These are phyloP conservation scores for Brachymystax lenok DNA, from an alignment of 2,797 vertebrate genomes.

Conservation along the genomic window DNA sequence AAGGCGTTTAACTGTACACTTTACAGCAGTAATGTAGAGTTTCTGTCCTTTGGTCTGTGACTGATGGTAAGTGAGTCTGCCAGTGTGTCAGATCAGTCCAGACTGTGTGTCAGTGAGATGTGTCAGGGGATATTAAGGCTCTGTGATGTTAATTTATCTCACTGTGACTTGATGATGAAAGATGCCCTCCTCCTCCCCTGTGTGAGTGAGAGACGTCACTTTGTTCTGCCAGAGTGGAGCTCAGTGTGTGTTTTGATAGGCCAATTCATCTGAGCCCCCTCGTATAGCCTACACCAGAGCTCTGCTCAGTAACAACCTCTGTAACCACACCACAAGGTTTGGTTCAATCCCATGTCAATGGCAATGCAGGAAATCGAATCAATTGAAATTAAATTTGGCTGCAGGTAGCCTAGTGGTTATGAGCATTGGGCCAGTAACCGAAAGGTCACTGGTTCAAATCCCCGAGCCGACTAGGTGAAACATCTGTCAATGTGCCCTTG, in stretches of 20 bases:
- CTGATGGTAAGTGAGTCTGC: conserved; percentile 21
- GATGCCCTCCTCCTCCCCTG: conserved; percentile 25
- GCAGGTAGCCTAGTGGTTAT: no score
- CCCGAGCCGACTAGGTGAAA: no score
- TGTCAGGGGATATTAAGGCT: conserved; percentile 27
- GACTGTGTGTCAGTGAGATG: conserved; percentile 14
- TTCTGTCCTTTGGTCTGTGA: conserved; percentile 3
- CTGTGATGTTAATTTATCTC: conserved; percentile 44
- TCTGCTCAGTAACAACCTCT: conserved; percentile 23
- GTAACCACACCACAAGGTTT: conserved; percentile 5
- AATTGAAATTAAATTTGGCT: conserved; percentile 3
- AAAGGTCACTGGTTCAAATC: no score
- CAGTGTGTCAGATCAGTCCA: conserved; percentile 7
- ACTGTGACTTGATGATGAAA: conserved; percentile 48
- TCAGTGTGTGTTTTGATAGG: conserved; percentile 30
- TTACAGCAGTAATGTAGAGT: not conserved
- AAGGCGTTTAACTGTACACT: not conserved
- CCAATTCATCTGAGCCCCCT: conserved; percentile 36
- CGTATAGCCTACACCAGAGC: conserved; percentile 12
- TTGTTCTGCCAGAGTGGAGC: conserved; percentile 33
- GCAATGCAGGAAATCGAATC: conserved; percentile 13
- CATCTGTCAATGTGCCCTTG: no score
- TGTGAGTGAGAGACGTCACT: conserved; percentile 32
- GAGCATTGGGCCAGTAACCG: no score
- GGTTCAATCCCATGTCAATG: conserved; percentile 29